These are phyloP conservation scores for Pseudococcus longispinus DNA, from an alignment of 2,888 invertebrate species.

Conservation along the genomic window DNA sequence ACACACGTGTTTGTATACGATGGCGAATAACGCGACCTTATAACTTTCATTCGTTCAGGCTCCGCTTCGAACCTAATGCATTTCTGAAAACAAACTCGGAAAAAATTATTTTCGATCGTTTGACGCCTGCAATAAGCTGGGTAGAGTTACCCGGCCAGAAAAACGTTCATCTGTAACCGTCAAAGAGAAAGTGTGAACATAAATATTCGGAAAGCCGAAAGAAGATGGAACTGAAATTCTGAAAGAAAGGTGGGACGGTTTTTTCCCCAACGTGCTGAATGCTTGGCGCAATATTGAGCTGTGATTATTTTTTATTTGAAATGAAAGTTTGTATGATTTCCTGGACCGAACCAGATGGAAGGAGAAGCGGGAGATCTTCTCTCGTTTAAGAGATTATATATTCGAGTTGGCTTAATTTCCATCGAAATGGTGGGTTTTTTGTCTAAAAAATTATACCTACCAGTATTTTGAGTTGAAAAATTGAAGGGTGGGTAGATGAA, in stretches of 20 bases:
- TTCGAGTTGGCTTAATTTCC: no score
- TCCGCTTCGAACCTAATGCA: background rate
- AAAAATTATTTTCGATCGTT: constrained; percentile 17
- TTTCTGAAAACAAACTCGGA: background rate
- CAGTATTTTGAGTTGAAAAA: no score
- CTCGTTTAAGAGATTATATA: no score
- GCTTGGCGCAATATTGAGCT: background rate
- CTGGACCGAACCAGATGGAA: no score
- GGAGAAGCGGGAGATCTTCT: no score
- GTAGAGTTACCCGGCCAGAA: background rate
- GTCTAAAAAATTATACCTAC: no score
- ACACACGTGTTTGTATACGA: constrained; percentile 8
- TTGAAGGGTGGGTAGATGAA: no score
- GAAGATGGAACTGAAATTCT: background rate
- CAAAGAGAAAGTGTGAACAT: background rate
- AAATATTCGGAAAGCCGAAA: background rate
- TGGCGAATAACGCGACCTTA: background rate
- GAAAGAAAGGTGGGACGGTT: background rate
- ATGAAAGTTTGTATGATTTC: background rate
- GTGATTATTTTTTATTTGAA: background rate
- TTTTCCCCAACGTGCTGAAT: background rate
- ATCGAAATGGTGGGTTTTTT: no score
- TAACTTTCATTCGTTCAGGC: background rate
- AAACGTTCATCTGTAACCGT: constrained; percentile 11
- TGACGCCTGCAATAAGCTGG: background rate